Percentiles rank a stretch among this genome's conserved stretches.
phyloP scores from a whole-genome alignment of 2,888 invertebrate species.

The Heliconius hortense region DNA sequence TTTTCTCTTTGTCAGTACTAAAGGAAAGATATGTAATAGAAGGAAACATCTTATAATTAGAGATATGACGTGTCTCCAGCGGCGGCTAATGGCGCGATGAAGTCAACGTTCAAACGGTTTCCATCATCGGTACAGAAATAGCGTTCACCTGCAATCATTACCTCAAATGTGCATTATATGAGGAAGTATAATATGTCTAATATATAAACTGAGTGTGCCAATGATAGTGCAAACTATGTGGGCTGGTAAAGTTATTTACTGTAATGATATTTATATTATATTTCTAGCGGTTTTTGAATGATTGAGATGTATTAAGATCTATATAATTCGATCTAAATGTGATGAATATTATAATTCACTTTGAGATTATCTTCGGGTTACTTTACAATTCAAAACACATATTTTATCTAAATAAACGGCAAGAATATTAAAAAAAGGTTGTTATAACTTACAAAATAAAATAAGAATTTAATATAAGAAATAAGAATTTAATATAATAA shows the following conservation, averaged over 20 bases:
- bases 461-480: too few species aligned
- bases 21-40: neutral
- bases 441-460: too few species aligned
- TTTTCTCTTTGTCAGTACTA: neutral
- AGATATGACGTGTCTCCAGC: neutral
- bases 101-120: slow-evolving; percentile 34
- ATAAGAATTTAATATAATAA: neutral
- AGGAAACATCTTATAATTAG: slow-evolving; percentile 9
- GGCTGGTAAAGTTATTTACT: neutral
- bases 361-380: too few species aligned
- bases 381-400: too few species aligned
- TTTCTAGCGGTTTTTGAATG: neutral
- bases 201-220: neutral
- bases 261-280: neutral
- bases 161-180: slow-evolving; percentile 22
- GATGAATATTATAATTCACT: too few species aligned
- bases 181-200: slow-evolving; percentile 26
- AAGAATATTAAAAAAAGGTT: too few species aligned
- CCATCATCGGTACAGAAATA: slow-evolving; percentile 36
- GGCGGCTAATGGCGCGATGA: slow-evolving; percentile 31
- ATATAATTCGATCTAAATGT: neutral
- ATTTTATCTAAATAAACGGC: too few species aligned
- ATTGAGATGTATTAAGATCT: neutral
- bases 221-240: neutral
- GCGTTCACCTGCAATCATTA: slow-evolving; percentile 29